Conservation (phyloP, 2,888 invertebrate species). For the Amiota communis region DNA sequence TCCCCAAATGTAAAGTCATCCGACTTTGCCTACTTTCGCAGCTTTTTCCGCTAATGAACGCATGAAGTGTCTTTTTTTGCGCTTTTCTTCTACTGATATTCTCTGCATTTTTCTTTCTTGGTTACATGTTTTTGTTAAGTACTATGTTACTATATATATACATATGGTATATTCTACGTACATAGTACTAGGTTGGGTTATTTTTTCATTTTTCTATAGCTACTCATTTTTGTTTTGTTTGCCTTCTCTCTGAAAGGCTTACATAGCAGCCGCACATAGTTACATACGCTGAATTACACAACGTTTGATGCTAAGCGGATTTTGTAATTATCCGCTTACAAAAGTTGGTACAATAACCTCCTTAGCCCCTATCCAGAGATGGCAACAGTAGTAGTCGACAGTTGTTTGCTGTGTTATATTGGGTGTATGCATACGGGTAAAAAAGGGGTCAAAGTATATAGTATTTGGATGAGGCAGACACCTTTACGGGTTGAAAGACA, state of each 20-base stretch:
- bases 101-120: constrained; percentile 3
- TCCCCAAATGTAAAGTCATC: constrained; percentile 42
- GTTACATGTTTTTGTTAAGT: constrained; percentile 45
- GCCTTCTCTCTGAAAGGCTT: not conserved
- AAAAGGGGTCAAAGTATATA: not conserved
- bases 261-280: constrained; percentile 32
- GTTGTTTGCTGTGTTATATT: not conserved
- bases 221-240: constrained; percentile 33
- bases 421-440: constrained; percentile 6
- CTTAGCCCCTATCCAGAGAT: too few relatives aligned
- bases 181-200: too few relatives aligned
- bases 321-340: constrained; percentile 69
- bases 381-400: not conserved
- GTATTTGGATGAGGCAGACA: constrained; percentile 1
- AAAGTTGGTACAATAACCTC: constrained; percentile 38
- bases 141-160: constrained; percentile 37
- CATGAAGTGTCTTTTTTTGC: constrained; percentile 52
- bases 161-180: constrained; percentile 27
- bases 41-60: constrained; percentile 66
- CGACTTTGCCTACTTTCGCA: constrained; percentile 55
- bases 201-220: constrained; percentile 51
- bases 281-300: constrained; percentile 63
- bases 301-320: constrained; percentile 70
- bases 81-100: constrained; percentile 51
- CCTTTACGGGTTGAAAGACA: not conserved